Conservation (phyloP, 2,888 invertebrate species). For the Pterobdella sp. region DNA sequence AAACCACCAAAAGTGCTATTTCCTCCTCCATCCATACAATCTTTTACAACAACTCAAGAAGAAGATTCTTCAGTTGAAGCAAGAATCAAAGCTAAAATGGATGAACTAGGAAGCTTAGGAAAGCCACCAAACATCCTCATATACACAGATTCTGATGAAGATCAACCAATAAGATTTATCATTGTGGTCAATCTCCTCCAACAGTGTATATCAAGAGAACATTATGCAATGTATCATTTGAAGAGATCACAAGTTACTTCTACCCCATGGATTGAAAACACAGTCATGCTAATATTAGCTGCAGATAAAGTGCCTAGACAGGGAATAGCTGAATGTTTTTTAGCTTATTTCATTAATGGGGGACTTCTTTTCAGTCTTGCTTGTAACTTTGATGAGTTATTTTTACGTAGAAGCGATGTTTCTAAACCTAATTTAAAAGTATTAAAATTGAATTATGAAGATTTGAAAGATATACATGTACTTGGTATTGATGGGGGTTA, state of each 20-base stretch:
- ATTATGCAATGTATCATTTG: conserved; percentile 47
- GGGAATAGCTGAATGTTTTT: conserved; percentile 40
- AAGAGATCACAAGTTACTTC: conserved; percentile 43
- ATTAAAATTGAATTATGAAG: conserved; percentile 38
- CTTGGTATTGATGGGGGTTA: conserved; percentile 41
- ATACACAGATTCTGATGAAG: conserved; percentile 45
- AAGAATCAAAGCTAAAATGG: conserved; percentile 13
- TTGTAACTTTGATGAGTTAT: conserved; percentile 34
- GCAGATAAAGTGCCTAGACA: conserved; percentile 41
- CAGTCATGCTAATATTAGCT: conserved; percentile 43
- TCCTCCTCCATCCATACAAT: too few species aligned
- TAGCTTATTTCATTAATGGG: conserved; percentile 42
- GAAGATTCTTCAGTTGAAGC: background rate
- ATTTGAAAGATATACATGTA: conserved; percentile 39
- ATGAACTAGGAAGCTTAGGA: background rate
- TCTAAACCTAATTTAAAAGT: conserved; percentile 36
- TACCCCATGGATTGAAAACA: conserved; percentile 47
- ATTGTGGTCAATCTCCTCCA: conserved; percentile 39
- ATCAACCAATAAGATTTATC: conserved; percentile 43
- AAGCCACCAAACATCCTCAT: conserved; percentile 50
- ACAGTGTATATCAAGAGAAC: conserved; percentile 42
- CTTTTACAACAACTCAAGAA: background rate
- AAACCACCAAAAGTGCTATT: too few species aligned
- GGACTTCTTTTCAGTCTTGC: conserved; percentile 36
- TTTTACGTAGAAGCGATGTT: conserved; percentile 28